These are phyloP conservation scores for Cephalopholis sonnerati DNA, from an alignment of 2,113 vertebrate genomes.

Conservation along the genomic window DNA sequence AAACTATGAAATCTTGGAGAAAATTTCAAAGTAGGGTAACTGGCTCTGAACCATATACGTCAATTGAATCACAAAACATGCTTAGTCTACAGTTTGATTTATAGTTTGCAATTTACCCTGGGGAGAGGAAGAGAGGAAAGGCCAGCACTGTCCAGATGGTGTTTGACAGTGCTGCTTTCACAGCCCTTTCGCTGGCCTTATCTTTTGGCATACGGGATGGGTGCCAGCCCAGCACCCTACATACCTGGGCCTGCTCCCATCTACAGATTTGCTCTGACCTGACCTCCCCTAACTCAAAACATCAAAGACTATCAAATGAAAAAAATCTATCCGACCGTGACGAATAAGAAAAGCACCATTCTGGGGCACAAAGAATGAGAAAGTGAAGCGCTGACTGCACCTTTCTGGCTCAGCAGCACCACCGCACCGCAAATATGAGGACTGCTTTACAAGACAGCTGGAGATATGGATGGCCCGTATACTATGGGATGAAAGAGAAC, in stretches of 20 bases:
- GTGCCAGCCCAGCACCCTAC: slow-evolving; percentile 56
- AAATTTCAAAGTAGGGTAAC: slow-evolving; percentile 46
- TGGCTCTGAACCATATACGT: slow-evolving; percentile 21
- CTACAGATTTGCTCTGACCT: slow-evolving; percentile 48
- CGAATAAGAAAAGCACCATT: slow-evolving; percentile 38
- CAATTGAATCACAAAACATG: slow-evolving; percentile 44
- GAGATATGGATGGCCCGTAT: slow-evolving; percentile 19
- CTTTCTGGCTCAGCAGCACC: slow-evolving; percentile 14
- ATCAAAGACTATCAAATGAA: slow-evolving; percentile 71
- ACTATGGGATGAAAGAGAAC: slow-evolving; percentile 44
- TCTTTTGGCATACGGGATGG: slow-evolving; percentile 57
- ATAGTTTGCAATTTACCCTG: slow-evolving; percentile 59
- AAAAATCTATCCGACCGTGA: slow-evolving; percentile 35
- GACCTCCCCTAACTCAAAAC: slow-evolving; percentile 69
- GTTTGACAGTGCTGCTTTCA: slow-evolving; percentile 61
- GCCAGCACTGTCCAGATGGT: slow-evolving; percentile 64
- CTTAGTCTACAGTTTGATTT: slow-evolving; percentile 60
- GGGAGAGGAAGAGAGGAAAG: slow-evolving; percentile 42
- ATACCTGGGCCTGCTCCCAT: slow-evolving; percentile 66
- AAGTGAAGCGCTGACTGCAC: slow-evolving; percentile 3
- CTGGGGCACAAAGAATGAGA: slow-evolving; percentile 9
- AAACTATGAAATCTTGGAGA: slow-evolving; percentile 36
- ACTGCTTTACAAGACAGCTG: slow-evolving; percentile 25
- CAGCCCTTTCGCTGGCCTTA: slow-evolving; percentile 63
- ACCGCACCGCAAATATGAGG: slow-evolving; percentile 32